These are phyloP conservation scores for Scomberomorus guttatus DNA, from an alignment of 2,797 vertebrate genomes.

Conservation along the genomic window DNA sequence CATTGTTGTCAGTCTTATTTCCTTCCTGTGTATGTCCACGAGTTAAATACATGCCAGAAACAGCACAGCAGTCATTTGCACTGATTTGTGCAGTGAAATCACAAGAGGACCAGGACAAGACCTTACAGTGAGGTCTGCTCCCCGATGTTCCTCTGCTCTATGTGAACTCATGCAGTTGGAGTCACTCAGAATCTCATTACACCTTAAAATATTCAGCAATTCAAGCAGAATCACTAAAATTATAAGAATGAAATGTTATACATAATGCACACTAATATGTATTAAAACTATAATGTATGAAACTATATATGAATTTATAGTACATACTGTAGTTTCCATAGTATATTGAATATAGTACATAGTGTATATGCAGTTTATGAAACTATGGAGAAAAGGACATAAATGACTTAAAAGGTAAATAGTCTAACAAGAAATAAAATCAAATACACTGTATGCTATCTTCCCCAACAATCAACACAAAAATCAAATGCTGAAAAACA, in stretches of 20 bases:
- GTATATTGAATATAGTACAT: not conserved
- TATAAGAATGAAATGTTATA: not conserved
- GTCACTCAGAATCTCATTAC: slow-evolving; percentile 29
- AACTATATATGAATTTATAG: not conserved
- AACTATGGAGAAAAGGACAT: no score
- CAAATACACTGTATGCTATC: no score
- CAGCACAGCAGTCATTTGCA: slow-evolving; percentile 31
- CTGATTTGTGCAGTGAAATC: slow-evolving; percentile 47
- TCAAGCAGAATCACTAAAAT: not conserved
- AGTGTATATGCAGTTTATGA: not conserved
- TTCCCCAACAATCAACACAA: no score
- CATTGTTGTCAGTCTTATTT: slow-evolving; percentile 59
- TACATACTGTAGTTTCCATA: not conserved
- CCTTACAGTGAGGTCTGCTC: slow-evolving; percentile 24
- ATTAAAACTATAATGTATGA: not conserved
- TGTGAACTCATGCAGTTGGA: slow-evolving; percentile 29
- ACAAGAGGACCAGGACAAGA: slow-evolving; percentile 19
- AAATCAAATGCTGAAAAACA: no score
- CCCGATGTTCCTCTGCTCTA: slow-evolving; percentile 2
- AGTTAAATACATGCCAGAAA: slow-evolving; percentile 60
- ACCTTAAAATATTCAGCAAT: slow-evolving; percentile 5
- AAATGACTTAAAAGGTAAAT: no score
- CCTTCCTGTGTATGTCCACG: slow-evolving; percentile 13
- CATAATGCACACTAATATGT: not conserved
- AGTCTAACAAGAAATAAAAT: no score